Base-by-base conservation (phyloP, 2,888 invertebrate genomes). In the Alitta virens region DNA sequence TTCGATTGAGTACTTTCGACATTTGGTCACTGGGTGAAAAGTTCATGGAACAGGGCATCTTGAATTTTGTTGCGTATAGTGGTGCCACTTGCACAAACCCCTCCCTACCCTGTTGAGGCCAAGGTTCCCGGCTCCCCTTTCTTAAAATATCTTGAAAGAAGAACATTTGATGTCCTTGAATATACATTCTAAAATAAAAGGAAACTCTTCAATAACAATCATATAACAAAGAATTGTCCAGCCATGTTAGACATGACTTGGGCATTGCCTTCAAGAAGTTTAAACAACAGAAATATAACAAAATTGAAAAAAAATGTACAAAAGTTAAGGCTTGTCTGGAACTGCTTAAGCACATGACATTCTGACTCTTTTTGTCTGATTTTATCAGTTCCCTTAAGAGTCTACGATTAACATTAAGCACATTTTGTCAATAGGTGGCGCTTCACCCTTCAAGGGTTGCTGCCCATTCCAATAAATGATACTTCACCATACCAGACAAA, bases 81-180 rank as follows among this genome's bases (percentile, higher is more conserved):
- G 33, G 33, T 33, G 33, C 33, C 33, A 33, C 33, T 33, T 33
- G 33, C 33, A 33, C 33, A 33, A 33, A 33, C 33, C 12, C 33
- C 33, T 12, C 12, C 51, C 14, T 23, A 18, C 21, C 51, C 9
- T 25, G 24, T 1, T 3, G 18, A 54, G 18, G 33, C 38, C 60
- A 60, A n/a, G 50, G 23, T 54, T 26, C 53, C 40, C 54, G 23
- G 40, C 40, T 53, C 43, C 49, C 54, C 40, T 38, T 53, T 52
- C 25, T 58, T 60, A 60, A 60, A 60, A 60, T 60, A 60, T 60
- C 60, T 60, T 60, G 60, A 60, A 60, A 60, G 60, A 60, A 60
- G 60, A 60, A 60, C 60, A 60, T 60, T 60, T 60, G 54, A 60
- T 60, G 60, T 60, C 60, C 60, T 60, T 60, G 53, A 60, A 60